These are phyloP conservation scores for Germaria angustata DNA, from an alignment of 2,888 invertebrate genomes.

Conservation along the genomic window DNA sequence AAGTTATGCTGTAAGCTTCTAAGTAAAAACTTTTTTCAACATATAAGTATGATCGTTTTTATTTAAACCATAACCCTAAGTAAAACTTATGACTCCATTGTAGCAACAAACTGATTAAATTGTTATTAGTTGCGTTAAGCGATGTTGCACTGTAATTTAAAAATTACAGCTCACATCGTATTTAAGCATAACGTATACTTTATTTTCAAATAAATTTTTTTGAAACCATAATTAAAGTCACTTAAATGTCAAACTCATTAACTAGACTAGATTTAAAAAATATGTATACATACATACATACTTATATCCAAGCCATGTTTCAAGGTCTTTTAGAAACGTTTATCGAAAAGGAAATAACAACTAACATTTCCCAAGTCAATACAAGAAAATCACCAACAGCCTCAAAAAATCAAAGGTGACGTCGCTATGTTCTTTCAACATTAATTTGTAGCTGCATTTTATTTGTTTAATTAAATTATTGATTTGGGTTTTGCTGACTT, in stretches of 20 bases:
- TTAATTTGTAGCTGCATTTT: constrained; percentile 25
- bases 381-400: not conserved
- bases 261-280: constrained; percentile 8
- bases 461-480: constrained; percentile 11
- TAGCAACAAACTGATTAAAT: no score
- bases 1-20: no score
- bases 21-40: no score
- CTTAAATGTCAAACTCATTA: constrained; percentile 49
- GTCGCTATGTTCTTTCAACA: constrained; percentile 52
- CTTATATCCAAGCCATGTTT: constrained; percentile 10
- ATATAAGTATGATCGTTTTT: no score
- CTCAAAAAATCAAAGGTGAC: not conserved
- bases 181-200: no score
- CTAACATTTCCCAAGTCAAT: constrained; percentile 47
- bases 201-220: not conserved
- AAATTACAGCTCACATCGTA: no score
- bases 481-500: not conserved
- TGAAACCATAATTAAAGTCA: constrained; percentile 3
- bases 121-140: no score
- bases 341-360: constrained; percentile 57
- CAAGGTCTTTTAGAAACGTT: constrained; percentile 50
- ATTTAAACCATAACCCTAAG: no score
- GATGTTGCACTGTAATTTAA: no score
- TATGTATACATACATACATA: no score
- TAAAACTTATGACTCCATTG: no score